Conservation (phyloP, 2,113 vertebrate species). For the Hydrochoerus hydrochaeris region DNA sequence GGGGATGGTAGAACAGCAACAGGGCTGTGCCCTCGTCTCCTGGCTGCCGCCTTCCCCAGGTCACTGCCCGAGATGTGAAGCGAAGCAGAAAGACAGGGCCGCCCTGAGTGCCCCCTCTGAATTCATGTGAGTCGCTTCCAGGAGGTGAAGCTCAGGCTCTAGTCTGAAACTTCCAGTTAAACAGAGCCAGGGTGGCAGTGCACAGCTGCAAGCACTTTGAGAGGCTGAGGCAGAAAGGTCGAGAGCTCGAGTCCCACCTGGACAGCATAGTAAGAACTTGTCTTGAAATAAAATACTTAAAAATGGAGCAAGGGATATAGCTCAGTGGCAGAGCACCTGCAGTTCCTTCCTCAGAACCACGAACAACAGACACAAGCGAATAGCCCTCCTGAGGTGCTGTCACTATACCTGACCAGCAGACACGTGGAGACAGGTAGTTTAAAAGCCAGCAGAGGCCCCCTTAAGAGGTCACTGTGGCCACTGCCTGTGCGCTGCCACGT, state of each 20-base stretch:
- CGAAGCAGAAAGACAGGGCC: fast-evolving
- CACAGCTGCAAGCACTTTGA: background rate
- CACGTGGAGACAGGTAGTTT: background rate
- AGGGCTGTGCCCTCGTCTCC: fast-evolving
- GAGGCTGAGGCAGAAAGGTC: background rate
- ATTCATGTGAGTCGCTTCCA: background rate
- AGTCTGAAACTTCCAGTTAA: background rate
- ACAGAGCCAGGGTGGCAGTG: background rate
- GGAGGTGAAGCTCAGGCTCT: too few species aligned
- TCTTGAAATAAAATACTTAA: background rate
- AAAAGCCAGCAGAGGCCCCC: background rate
- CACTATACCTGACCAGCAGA: background rate
- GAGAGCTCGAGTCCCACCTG: background rate
- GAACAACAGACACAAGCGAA: too few species aligned
- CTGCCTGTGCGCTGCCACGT: background rate
- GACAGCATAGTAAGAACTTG: background rate
- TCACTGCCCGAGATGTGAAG: background rate
- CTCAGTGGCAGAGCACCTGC: background rate
- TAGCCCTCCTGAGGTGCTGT: fast-evolving
- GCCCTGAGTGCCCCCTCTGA: too few species aligned
- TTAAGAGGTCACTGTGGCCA: background rate
- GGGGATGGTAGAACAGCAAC: fast-evolving
- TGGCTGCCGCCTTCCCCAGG: fast-evolving
- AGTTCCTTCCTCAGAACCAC: background rate
- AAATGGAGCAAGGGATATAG: background rate